Evolutionary conservation across 2,113 vertebrate species (phyloP).

Genomic region (Cinclus cinclus): DNA sequence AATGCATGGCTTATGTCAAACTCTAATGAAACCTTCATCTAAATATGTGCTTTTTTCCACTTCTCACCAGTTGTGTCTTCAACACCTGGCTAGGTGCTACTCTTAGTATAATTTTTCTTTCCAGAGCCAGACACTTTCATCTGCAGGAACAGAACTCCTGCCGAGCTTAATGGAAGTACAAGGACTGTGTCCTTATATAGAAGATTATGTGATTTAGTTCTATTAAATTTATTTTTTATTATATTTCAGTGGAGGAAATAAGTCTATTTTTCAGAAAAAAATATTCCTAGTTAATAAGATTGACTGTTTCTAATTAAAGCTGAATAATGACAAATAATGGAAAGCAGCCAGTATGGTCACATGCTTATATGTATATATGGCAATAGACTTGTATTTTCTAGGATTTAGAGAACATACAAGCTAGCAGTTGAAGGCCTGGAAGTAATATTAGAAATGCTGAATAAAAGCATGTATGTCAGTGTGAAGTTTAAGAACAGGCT

Average conservation of each 20-base stretch:
- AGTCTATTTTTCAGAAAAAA: conserved; percentile 8
- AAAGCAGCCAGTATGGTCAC: conserved; percentile 21
- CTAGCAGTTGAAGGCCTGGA: conserved; percentile 2
- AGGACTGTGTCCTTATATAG: conserved; percentile 10
- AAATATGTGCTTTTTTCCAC: conserved; percentile 33
- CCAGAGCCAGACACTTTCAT: conserved; percentile 5
- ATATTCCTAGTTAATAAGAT: background rate
- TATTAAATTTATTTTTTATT: background rate
- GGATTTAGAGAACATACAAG: conserved; percentile 37
- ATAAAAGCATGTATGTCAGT: background rate
- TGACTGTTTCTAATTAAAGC: conserved; percentile 52
- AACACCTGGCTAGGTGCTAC: conserved; percentile 64
- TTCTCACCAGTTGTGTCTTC: conserved; percentile 4
- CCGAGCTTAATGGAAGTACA: background rate
- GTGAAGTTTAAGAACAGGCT: background rate
- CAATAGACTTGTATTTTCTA: conserved; percentile 24
- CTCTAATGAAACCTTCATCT: conserved; percentile 50
- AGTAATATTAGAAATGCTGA: conserved; percentile 25
- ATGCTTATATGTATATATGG: conserved; percentile 11
- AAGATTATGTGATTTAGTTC: background rate
- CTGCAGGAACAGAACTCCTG: background rate
- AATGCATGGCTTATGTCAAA: conserved; percentile 66
- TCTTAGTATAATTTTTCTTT: conserved; percentile 49
- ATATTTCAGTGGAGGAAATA: background rate
- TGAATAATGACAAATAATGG: conserved; percentile 43